Evolutionary conservation across 1,140 invertebrate species (phyloP).

Genomic region (Frieseomelitta varia): DNA sequence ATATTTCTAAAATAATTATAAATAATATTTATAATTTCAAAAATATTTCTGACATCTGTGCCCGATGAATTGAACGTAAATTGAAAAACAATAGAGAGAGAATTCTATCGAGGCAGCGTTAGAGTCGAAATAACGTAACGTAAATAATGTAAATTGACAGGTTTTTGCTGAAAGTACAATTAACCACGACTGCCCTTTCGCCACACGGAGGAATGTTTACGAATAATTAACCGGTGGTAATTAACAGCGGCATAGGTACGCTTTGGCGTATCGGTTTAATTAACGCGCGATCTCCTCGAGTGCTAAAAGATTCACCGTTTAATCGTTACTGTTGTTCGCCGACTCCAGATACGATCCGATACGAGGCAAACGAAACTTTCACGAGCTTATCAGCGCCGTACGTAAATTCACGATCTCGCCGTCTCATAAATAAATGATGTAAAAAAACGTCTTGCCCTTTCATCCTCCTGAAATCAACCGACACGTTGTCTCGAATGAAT

Average conservation of each 20-base stretch:
- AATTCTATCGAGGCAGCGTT: neutral
- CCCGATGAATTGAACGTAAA: no score
- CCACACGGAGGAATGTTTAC: neutral
- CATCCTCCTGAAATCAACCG: neutral
- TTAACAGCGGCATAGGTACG: conserved; percentile 1
- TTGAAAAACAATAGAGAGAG: neutral
- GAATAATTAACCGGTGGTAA: conserved; percentile 36
- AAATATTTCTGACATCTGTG: no score
- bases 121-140: neutral
- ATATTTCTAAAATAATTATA: no score
- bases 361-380: neutral
- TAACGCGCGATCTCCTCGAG: neutral
- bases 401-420: neutral
- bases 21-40: no score
- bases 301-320: conserved; percentile 18
- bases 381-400: no score
- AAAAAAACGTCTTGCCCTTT: neutral
- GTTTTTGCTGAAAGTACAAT: neutral
- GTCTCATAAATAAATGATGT: neutral
- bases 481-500: neutral
- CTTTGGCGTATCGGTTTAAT: conserved; percentile 17
- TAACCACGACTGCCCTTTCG: neutral
- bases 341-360: neutral
- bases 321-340: conserved; percentile 8
- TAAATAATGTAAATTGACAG: neutral